Evolutionary conservation across 2,888 invertebrate genomes (phyloP), one percentile per base, ranked within the genome.

Genomic region (Agrochola macilenta): DNA sequence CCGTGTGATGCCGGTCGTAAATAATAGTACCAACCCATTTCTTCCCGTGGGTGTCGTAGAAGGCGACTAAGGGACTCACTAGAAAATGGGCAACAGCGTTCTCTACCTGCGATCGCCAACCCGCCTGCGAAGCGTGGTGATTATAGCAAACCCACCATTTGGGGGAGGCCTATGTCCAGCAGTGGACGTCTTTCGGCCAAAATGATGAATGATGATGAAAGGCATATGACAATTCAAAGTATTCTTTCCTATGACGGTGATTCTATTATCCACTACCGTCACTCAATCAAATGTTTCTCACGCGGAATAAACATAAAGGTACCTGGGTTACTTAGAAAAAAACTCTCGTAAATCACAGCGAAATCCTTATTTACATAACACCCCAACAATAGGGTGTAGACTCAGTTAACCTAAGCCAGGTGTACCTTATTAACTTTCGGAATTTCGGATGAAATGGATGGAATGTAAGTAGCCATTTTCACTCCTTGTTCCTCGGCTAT

Each of bases 391-490:
- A 79, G 82, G 79, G 78, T 86, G 83, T 79, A 81, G 78, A 84
- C 74, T 81, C 79, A 84, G 79, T 84, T 84, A 82, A 74, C 72
- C 74, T 82, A 83, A 85, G 79, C 82, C 88, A 88, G 89, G 88
- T 88, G 88, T 83, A 86, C 80, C 85, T 88, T 89, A 88, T 88
- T 88, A 88, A 88, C 89, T 88, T 88, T 83, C 64, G 30, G 68
- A 88, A 88, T 72, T 88, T 86, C 54, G 68, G 76, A 76, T 77
- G 84, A 70, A 86, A 89, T 83, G 76, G 71, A 78, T 78, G 86
- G 74, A 85, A 88, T 83, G 86, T 89, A 84, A 88, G 86, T 79
- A 85, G 80, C 83, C 73, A 83, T 88, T 88, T 81, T 86, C 88
- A 83, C 83, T 82, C 65, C 66, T 78, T 80, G 75, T 78, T 74